Conservation (phyloP, 1,140 invertebrate species). For the Schlechtendalia chinensis region DNA sequence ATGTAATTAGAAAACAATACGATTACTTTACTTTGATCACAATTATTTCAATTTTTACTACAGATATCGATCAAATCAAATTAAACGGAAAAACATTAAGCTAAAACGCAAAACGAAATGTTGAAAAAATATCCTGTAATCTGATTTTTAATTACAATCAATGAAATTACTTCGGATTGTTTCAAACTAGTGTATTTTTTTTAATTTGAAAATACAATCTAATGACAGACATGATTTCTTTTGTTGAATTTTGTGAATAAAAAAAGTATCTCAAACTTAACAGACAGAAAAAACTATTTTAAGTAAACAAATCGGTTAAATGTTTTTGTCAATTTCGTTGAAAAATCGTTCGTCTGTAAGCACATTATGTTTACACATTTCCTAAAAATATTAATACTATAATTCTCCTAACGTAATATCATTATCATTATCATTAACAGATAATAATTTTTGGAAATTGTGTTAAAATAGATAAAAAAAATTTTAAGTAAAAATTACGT, state of each 20-base stretch:
- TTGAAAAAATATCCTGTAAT: not conserved
- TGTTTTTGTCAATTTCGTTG: not conserved
- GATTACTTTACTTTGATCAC: too few relatives aligned
- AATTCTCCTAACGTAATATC: too few relatives aligned
- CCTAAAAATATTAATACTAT: too few relatives aligned
- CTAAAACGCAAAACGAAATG: not conserved
- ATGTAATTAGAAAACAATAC: too few relatives aligned
- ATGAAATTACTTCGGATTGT: conserved; percentile 8
- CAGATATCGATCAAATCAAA: not conserved
- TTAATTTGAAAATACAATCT: conserved; percentile 16
- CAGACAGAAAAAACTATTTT: not conserved
- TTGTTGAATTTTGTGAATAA: not conserved
- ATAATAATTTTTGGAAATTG: too few relatives aligned
- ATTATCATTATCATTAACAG: too few relatives aligned
- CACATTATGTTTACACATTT: too few relatives aligned
- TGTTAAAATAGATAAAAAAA: too few relatives aligned
- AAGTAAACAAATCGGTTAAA: not conserved
- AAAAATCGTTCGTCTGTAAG: not conserved
- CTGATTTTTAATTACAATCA: conserved; percentile 15
- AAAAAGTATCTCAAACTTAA: not conserved
- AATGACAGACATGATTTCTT: not conserved
- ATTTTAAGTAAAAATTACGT: too few relatives aligned
- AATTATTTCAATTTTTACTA: too few relatives aligned
- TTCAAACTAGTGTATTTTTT: conserved; percentile 15
- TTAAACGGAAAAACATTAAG: not conserved